These are phyloP conservation scores for Microctonus brassicae DNA, from an alignment of 2,888 invertebrate species.

Conservation along the genomic window DNA sequence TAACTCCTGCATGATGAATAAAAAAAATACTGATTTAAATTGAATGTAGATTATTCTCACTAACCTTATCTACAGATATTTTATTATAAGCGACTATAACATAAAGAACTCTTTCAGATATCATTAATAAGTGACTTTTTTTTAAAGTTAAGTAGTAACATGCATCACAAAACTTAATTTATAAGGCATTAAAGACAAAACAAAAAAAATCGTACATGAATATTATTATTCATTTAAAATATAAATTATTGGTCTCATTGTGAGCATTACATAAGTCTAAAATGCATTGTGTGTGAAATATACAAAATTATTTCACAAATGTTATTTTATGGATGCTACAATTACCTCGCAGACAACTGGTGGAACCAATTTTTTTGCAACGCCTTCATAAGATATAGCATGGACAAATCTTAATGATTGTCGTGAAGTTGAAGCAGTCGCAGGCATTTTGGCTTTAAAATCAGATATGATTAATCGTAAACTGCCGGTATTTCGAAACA, in stretches of 20 bases:
- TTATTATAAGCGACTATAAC: slow-evolving; percentile 92
- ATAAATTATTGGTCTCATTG: background rate
- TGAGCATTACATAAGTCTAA: background rate
- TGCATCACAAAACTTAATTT: slow-evolving; percentile 49
- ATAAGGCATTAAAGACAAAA: background rate
- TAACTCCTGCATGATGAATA: slow-evolving; percentile 75
- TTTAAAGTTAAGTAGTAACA: slow-evolving; percentile 67
- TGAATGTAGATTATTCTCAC: slow-evolving; percentile 62
- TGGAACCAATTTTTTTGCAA: slow-evolving; percentile 8
- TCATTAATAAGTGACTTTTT: slow-evolving; percentile 75
- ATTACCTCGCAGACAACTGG: slow-evolving; percentile 54
- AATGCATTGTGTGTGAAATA: background rate
- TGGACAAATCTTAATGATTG: slow-evolving; percentile 50
- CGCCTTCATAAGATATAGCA: background rate
- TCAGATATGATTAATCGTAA: slow-evolving; percentile 53
- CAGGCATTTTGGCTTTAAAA: slow-evolving; percentile 37
- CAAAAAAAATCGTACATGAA: background rate
- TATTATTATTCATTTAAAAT: background rate
- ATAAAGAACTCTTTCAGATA: slow-evolving; percentile 87
- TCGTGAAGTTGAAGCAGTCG: slow-evolving; percentile 36
- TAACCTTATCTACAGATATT: slow-evolving; percentile 86
- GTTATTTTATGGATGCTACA: background rate
- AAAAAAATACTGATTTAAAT: slow-evolving; percentile 61
- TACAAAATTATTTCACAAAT: slow-evolving; percentile 18
- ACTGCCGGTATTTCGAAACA: slow-evolving; percentile 58